Evolutionary conservation across 2,888 invertebrate species (phyloP).

Genomic region (Calliphora vomitoria): DNA sequence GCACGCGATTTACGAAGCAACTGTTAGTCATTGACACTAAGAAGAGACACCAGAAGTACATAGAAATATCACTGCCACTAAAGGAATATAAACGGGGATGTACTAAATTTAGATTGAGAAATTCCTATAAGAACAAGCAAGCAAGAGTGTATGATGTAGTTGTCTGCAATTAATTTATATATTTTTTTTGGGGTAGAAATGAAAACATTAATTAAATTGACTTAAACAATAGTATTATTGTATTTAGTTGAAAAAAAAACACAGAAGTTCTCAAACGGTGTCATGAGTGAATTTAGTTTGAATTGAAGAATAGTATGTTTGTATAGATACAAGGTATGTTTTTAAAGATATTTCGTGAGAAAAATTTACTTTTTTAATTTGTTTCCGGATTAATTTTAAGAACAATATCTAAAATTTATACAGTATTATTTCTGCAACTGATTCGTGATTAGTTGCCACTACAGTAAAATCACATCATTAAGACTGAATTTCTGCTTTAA

Average conservation of each 20-base stretch:
- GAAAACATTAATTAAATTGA: constrained; percentile 56
- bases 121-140: constrained; percentile 10
- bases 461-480: no score
- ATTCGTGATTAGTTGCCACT: no score
- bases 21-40: constrained; percentile 48
- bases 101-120: constrained; percentile 47
- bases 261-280: constrained; percentile 32
- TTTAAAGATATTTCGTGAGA: no score
- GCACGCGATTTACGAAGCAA: constrained; percentile 62
- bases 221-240: constrained; percentile 43
- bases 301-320: not conserved
- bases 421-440: no score
- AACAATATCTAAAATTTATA: no score
- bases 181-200: constrained; percentile 31
- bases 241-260: not conserved
- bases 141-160: constrained; percentile 4
- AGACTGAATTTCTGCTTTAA: no score
- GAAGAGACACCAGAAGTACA: not conserved
- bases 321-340: no score
- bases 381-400: no score
- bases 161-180: constrained; percentile 47
- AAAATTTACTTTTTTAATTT: no score
- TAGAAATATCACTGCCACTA: not conserved
- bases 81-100: constrained; percentile 3
- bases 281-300: not conserved